Evolutionary conservation across 2,888 invertebrate species (phyloP), one percentile per base, ranked within the genome.

Genomic region (Cephus spinipes): DNA sequence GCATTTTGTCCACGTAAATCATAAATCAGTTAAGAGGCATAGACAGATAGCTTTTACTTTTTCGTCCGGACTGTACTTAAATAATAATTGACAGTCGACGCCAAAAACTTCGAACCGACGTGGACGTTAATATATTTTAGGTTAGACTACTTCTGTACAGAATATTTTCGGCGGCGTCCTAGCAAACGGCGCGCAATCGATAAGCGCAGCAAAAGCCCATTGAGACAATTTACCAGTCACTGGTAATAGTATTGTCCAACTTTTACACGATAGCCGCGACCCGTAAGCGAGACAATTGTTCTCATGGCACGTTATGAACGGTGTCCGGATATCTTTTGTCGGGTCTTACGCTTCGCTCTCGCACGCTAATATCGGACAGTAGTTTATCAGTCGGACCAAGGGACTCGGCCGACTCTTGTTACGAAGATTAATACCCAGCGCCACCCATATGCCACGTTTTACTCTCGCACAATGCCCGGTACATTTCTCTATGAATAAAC

Each of bases 371-470:
- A 23, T 55, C 23, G 55, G 55, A 55, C 55, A 55, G 55, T 23
- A 55, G 23, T 55, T 55, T 23, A 2, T 55, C 55, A 0, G 9
- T 23, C 0, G 55, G 23, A 55, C 9, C 55, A 23, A 55, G 55
- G 55, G 55, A 23, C 55, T 55, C 55, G 79, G 23, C 69, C 75
- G 77, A 31, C 71, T 80, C 81, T 81, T 81, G 79, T 80, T 83
- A 83, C 79, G 77, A 81, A 81, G 82, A 81, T 84, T 83, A 81
- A 84, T 84, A 80, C 81, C 73, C 80, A 78, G 74, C 81, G 79
- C 79, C 75, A 79, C 79, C 83, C 81, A 79, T 81, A 81, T 82
- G 80, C 81, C 83, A 84, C 81, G 83, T 81, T 82, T 79, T 81
- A 80, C 76, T 77, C 79, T 78, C 77, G 68, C 69, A 74, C 73